Evolutionary conservation across 1,140 invertebrate genomes (phyloP), one percentile per base, ranked within the genome.

Genomic region (Potamilus streckersoni): DNA sequence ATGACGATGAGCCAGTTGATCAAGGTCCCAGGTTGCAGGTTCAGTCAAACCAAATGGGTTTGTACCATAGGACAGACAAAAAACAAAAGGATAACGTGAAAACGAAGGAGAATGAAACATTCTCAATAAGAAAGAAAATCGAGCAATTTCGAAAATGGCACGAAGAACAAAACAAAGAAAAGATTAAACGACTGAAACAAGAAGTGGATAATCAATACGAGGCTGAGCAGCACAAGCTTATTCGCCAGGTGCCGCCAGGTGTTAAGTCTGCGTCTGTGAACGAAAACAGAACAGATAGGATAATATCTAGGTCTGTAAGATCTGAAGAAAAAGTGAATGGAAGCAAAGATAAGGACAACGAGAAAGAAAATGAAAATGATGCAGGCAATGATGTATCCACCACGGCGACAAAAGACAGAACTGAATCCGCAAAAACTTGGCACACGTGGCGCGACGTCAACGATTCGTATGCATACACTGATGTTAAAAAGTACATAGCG

Each of bases 381-480:
- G 57, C 38, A 49, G 38, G 6, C 38, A 49, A 49, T 49, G 38
- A 49, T 49, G 5, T 49, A 49, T 49, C 38, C 38, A 49, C 38
- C 38, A 49, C 38, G 38, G 38, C 5, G 15, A 68, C 78, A n/a
- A 73, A 73, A 57, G 56, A 69, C 56, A 58, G 75, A 49, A 71
- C 59, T 77, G 70, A 58, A 31, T 84, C 84, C 0, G 81, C 81
- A 20, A 77, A 77, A 68, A 85, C 85, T 16, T 87, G 86, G 86
- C 78, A 79, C 71, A 87, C 86, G 16, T 87, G 85, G 85, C 78
- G 86, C 62, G 82, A 81, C 71, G 80, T 82, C 31, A 86, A 87
- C 69, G 82, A 86, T 20, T 87, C 86, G 1, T 83, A 86, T 70
- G 86, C 86, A 2, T 87, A 87, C 71, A 82, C 79, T 60, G 82